Evolutionary conservation across 2,797 vertebrate genomes (phyloP).

Genomic region (Pagetopsis macropterus): DNA sequence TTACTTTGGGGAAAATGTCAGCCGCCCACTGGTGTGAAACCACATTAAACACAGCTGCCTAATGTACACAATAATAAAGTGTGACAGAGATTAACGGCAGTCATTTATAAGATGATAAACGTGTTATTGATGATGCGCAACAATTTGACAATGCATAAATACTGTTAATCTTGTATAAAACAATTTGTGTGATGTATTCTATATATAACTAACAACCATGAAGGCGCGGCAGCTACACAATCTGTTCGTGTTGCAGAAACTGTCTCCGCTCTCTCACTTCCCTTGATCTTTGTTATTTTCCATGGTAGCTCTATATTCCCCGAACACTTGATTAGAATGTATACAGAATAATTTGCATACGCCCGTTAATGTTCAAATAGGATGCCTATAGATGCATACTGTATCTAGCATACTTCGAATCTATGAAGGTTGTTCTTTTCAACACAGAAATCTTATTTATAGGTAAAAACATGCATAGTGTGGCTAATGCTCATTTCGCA

Average conservation of each 20-base stretch:
- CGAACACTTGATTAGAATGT: conserved; percentile 55
- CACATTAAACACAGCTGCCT: conserved; percentile 59
- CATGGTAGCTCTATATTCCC: conserved; percentile 46
- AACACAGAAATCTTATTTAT: conserved; percentile 16
- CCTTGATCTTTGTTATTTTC: conserved; percentile 60
- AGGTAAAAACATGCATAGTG: conserved; percentile 6
- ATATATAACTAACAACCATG: conserved; percentile 32
- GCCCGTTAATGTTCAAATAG: conserved; percentile 34
- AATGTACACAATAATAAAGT: conserved; percentile 67
- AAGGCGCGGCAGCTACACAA: conserved; percentile 32
- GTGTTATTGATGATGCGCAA: conserved; percentile 17
- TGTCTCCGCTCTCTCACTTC: conserved; percentile 24
- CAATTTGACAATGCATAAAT: conserved; percentile 34
- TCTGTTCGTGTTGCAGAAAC: conserved; percentile 25
- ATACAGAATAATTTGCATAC: conserved; percentile 62
- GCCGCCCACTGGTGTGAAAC: conserved; percentile 63
- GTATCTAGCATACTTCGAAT: conserved; percentile 17
- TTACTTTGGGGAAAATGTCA: conserved; percentile 67
- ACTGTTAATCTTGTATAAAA: conserved; percentile 35
- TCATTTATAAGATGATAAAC: conserved; percentile 38
- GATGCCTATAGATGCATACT: conserved; percentile 28
- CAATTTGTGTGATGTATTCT: conserved; percentile 24
- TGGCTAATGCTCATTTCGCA: conserved; percentile 21
- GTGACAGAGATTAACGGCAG: conserved; percentile 55
- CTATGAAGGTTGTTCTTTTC: conserved; percentile 21